Evolutionary conservation across 2,888 invertebrate genomes (phyloP), one percentile per base, ranked within the genome.

Genomic region (Lasioglossum figueresi): DNA sequence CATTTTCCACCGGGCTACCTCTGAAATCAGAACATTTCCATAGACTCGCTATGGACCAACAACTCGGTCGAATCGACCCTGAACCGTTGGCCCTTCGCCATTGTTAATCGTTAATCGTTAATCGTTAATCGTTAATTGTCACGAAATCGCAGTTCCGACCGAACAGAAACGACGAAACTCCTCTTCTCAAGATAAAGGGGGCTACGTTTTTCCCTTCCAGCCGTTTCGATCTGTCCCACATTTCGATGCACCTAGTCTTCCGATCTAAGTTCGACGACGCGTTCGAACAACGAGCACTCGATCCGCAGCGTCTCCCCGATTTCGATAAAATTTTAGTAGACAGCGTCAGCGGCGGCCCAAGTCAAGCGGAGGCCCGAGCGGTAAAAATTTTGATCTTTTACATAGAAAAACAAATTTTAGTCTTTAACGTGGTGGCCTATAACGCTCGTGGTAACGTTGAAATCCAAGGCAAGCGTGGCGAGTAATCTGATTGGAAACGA

Each of bases 1-100:
- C 94, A 94, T 94, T 73, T 91, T 92, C 83, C 79, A 77, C 48
- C 14, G 79, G 45, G 72, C 74, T 14, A 45, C 52, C 48, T 63
- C 89, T 90, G 84, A 4, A 84, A 89, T 16, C 12, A 70, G 27
- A 73, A 76, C 34, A 37, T 31, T 16, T 52, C 19, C n/a, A 5
- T n/a, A n/a, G n/a, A n/a, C n/a, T 80, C 43, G 43, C 45, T 56
- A 75, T n/a, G 14, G 34, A 34, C 4, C 6, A 68, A 68, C 23
- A 4, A 37, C 19, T 31, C 16, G 16, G 6, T 63, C 31, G 16
- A 1, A 63, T 6, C 16, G 31, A 63, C 31, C 16, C 31, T 31
- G 0, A 16, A 27, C n/a, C 4, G 0, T 56, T 10, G 3, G 3
- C 23, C n/a, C 14, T 59, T 14, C 56, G n/a, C n/a, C 10, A 16